Evolutionary conservation across 2,888 invertebrate species (phyloP).

Genomic region (Smittia sp.): DNA sequence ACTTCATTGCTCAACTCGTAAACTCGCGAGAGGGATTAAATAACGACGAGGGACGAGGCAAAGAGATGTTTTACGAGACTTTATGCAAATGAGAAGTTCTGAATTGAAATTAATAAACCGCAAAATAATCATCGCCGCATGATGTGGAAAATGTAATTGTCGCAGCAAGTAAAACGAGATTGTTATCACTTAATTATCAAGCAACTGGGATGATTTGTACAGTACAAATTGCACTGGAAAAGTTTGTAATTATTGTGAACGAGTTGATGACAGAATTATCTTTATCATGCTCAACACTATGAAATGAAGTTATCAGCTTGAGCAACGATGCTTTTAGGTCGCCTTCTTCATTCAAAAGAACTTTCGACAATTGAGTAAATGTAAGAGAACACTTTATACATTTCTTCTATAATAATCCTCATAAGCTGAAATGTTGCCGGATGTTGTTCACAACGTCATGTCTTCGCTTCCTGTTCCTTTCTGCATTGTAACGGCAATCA

Average conservation of each 20-base stretch:
- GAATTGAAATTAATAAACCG: constrained; percentile 41
- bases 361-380: no score
- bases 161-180: constrained; percentile 2
- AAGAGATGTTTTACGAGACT: neutral
- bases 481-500: constrained; percentile 16
- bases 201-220: no score
- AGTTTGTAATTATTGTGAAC: no score
- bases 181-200: constrained; percentile 22
- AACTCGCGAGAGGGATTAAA: neutral
- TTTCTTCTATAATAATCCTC: no score
- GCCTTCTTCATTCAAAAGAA: no score
- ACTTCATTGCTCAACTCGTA: neutral
- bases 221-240: no score
- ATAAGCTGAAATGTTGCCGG: neutral
- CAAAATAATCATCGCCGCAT: constrained; percentile 37
- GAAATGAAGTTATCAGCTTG: no score
- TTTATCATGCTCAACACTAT: no score
- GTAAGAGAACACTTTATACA: no score
- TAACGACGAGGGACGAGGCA: constrained; percentile 30
- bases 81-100: constrained; percentile 33
- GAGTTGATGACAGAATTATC: no score
- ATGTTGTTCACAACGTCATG: neutral
- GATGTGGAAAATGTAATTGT: constrained; percentile 40
- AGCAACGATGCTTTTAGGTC: no score
- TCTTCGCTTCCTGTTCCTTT: neutral